A percentile compares a stretch with the other conserved stretches of the same genome.
Conservation (phyloP, 1,140 invertebrate genomes). For the Eurosta solidaginis region DNA sequence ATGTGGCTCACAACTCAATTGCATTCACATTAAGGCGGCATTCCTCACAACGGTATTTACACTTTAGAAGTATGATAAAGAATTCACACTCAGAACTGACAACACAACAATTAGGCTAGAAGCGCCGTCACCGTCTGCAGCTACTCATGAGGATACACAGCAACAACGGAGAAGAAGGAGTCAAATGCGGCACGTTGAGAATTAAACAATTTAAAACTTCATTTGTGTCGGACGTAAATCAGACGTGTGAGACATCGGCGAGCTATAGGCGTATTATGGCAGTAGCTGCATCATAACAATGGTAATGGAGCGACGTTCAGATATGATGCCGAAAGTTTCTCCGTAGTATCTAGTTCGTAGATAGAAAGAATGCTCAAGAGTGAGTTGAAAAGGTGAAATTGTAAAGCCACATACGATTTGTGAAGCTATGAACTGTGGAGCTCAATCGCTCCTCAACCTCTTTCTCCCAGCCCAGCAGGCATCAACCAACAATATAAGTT, state of each 20-base stretch:
- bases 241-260: constrained; percentile 4
- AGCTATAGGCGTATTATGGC: neutral
- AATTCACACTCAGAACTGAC: constrained; percentile 3
- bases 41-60: neutral
- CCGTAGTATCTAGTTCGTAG: neutral
- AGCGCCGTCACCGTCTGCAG: neutral
- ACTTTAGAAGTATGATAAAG: neutral
- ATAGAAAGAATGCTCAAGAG: neutral
- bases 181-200: neutral
- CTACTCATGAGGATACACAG: neutral
- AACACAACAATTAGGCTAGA: constrained; percentile 16
- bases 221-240: constrained; percentile 8
- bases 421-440: neutral
- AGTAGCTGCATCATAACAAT: constrained; percentile 5
- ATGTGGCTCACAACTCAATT: neutral
- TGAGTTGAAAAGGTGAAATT: neutral
- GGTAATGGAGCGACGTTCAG: constrained; percentile 1
- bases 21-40: neutral
- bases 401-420: neutral
- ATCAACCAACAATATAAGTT: constrained; percentile 1
- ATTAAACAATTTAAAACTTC: constrained; percentile 29
- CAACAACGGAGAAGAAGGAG: neutral
- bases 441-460: neutral
- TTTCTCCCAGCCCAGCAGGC: neutral
- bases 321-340: neutral